Base-by-base conservation (phyloP, 2,888 invertebrate species). In the Pecten maximus region DNA sequence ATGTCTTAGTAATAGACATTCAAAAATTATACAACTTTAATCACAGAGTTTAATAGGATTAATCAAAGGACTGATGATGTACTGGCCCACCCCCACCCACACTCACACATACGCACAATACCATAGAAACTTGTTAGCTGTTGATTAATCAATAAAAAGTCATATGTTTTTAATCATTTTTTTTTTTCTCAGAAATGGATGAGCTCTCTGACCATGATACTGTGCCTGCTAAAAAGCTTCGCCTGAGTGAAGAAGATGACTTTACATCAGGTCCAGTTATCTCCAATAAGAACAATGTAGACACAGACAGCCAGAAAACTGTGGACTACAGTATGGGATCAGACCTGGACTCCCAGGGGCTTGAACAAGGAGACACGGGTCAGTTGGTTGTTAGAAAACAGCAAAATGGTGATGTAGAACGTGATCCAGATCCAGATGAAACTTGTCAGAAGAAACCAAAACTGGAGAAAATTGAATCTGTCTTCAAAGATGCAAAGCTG, bases 401-500 rank as follows among this genome's bases (percentile, higher is more conserved):
- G 35, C 8, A 74, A 35, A 74, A 74, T 74, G 74, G 60, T 60
- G 28, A 3, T n/a, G 4, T n/a, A 28, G 60, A 74, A 74, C 2
- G 10, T 35, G 74, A 54, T n/a, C n/a, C 54, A 54, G 54, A 54
- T 54, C 54, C 23, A n/a, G 54, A 74, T 74, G 74, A 35, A 93
- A 93, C 54, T 88, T 89, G 74, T 92, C 93, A 92, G 92, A 90
- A 54, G 40, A 50, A 87, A 48, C 35, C 89, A 35, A 40, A 54
- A n/a, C 12, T 94, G 39, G 89, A 89, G 28, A 94, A 93, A 88
- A 90, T 93, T 89, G 91, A 94, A 54, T 96, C 95, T 19, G 91
- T 95, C 35, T 90, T 94, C 10, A 90, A 90, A 87, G 95, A 95
- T 93, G 94, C 95, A 15, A 89, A 93, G 40, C 89, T 93, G 0